These are phyloP conservation scores for Meloidogyne floridensis DNA, from an alignment of 1,140 invertebrate genomes.

Conservation along the genomic window DNA sequence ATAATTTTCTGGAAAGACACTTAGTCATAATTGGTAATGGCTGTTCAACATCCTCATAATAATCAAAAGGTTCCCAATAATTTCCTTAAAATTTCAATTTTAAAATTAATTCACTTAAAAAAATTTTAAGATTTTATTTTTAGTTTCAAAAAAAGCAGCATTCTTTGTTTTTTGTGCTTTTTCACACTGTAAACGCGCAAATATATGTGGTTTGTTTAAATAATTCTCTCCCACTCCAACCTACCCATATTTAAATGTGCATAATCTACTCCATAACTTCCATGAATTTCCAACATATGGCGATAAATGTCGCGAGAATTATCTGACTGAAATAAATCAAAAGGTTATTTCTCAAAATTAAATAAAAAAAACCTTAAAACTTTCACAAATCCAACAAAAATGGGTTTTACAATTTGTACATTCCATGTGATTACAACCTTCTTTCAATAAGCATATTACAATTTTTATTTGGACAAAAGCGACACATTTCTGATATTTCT, in stretches of 20 bases:
- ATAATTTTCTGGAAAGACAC: neutral
- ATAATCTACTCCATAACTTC: neutral
- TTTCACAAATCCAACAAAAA: constrained; percentile 2
- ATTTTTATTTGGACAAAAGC: neutral
- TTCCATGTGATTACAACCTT: neutral
- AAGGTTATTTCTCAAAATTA: neutral
- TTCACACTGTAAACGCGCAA: no score
- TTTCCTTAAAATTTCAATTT: neutral
- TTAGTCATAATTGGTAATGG: neutral
- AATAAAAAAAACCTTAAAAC: neutral
- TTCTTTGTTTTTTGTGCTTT: no score
- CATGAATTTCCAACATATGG: neutral
- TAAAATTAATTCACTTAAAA: no score
- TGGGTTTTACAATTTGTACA: neutral
- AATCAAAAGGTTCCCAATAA: constrained; percentile 7
- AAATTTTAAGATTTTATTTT: no score
- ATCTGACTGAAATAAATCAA: neutral
- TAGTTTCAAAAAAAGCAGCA: no score
- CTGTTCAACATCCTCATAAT: neutral
- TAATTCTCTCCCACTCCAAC: neutral
- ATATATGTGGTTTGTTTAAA: no score
- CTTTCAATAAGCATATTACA: constrained; percentile 5
- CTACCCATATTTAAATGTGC: neutral
- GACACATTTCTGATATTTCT: neutral
- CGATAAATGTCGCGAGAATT: constrained; percentile 4